Conservation (phyloP, 2,113 vertebrate species). For the Macrotus californicus region DNA sequence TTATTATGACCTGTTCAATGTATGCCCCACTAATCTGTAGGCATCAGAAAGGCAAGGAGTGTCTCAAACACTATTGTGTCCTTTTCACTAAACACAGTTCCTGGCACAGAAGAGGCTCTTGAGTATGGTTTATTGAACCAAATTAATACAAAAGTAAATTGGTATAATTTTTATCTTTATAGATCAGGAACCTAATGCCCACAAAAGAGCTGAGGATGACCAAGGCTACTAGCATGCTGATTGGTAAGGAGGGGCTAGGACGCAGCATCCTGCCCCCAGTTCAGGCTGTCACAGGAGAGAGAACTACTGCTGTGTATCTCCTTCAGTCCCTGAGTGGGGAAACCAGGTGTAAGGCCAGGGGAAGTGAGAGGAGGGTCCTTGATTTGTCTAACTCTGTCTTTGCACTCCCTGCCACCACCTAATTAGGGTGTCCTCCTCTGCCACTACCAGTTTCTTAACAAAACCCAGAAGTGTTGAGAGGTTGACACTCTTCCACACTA, state of each 20-base stretch:
- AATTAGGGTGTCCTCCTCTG: background rate
- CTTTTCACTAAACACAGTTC: background rate
- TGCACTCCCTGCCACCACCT: background rate
- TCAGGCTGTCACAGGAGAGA: background rate
- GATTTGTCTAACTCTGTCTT: background rate
- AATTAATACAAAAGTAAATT: background rate
- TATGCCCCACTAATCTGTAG: background rate
- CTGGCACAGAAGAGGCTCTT: background rate
- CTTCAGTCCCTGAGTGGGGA: background rate
- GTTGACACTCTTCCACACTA: background rate
- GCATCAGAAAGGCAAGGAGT: background rate
- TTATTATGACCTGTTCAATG: background rate
- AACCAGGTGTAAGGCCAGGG: background rate
- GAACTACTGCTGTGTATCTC: background rate
- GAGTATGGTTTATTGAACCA: background rate
- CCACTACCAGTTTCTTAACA: background rate
- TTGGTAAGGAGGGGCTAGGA: background rate
- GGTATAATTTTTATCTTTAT: background rate
- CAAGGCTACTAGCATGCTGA: background rate
- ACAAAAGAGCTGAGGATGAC: background rate
- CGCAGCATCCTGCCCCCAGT: rapidly evolving
- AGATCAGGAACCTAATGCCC: background rate
- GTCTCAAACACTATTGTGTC: background rate
- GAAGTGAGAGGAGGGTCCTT: background rate
- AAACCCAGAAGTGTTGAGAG: background rate